Evolutionary conservation across 2,888 invertebrate genomes (phyloP), one percentile per base, ranked within the genome.

Genomic region (Cartodere bifasciata): DNA sequence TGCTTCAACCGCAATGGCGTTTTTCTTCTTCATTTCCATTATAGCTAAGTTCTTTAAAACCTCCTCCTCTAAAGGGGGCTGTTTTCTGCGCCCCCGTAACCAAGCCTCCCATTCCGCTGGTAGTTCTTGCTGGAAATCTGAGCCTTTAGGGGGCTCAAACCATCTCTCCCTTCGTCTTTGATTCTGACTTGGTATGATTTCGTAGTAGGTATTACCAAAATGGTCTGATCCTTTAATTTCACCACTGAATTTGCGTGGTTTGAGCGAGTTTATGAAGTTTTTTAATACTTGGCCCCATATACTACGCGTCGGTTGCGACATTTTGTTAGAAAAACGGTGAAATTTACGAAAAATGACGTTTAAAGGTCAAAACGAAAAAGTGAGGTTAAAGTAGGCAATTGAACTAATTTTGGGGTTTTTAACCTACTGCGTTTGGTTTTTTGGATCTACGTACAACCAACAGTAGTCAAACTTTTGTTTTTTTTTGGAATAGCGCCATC

Each of bases 31-130:
- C 55, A 72, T 55, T 44, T 77, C 58, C 55, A 82, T 78, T 22
- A 84, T 63, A 10, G 75, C 72, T 23, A 76, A 53, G 60, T 84
- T 88, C 44, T 61, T 64, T 6, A 68, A 60, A 5, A 87, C 62
- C 60, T 88, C 87, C 38, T 80, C 78, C 37, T 67, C 69, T 1
- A 72, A 67, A 1, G 88, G 88, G 23, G 84, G 76, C 1, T 72
- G 65, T 2, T 45, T 48, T 43, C 75, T 54, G 33, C 60, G 44
- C 41, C 70, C 68, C 41, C 88, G 64, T 26, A 90, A 59, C 88
- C 88, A 90, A 4, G 87, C 67, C 52, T 86, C 84, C 90, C 90
- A 90, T 59, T 88, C 88, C 1, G 82, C 71, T 1, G 88, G 83
- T 45, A 84, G 51, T 47, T 83, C 81, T 49, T 78, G 73, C 39